Conservation (phyloP, 2,113 vertebrate genomes). For the Poicephalus meyeri region DNA sequence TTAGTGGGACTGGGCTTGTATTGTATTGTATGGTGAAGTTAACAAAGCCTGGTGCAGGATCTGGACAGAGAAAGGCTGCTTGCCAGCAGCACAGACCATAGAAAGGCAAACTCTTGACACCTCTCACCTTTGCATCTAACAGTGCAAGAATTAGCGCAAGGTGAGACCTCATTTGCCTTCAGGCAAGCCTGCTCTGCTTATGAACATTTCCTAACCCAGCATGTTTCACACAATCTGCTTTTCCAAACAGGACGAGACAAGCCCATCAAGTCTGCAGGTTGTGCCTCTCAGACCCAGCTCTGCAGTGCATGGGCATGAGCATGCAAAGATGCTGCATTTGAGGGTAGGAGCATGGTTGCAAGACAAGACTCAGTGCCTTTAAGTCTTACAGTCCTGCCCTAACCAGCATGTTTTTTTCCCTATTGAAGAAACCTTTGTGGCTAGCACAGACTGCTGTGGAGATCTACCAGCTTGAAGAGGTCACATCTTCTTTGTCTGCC, state of each 20-base stretch:
- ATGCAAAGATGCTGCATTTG: rapidly evolving
- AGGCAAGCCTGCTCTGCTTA: not conserved
- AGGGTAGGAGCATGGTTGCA: not conserved
- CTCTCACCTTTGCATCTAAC: not conserved
- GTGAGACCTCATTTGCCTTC: rapidly evolving
- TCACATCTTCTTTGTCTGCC: not conserved
- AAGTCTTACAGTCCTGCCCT: not conserved
- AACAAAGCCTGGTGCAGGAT: not conserved
- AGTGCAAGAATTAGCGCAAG: rapidly evolving
- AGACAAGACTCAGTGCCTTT: not conserved
- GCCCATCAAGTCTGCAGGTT: rapidly evolving
- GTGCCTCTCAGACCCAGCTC: not conserved
- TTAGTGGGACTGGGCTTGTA: not conserved
- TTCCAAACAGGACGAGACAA: not conserved
- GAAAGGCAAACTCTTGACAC: not conserved
- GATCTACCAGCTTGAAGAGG: rapidly evolving
- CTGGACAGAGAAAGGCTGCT: not conserved
- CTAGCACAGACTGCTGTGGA: not conserved
- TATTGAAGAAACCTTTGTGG: not conserved
- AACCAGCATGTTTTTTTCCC: not conserved
- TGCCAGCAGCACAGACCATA: not conserved
- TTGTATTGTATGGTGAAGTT: rapidly evolving
- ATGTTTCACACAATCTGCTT: not conserved
- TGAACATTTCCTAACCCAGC: not conserved
- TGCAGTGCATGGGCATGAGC: rapidly evolving